Evolutionary conservation across 2,888 invertebrate genomes (phyloP), one percentile per base, ranked within the genome.

Genomic region (Hofmannophila pseudospretella): DNA sequence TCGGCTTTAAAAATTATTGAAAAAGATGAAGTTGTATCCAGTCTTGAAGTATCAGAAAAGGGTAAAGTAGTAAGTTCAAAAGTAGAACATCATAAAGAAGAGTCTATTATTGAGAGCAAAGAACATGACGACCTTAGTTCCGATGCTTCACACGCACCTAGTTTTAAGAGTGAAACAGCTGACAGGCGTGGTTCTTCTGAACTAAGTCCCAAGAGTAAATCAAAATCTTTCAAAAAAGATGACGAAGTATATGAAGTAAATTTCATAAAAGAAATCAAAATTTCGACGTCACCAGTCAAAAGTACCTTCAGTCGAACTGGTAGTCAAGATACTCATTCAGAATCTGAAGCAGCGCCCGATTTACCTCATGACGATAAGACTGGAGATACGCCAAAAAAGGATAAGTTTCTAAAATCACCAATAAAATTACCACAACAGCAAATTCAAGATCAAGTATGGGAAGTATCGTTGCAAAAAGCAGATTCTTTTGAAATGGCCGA

Each of bases 251-350:
- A 88, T 44, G 88, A 88, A 67, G 86, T 88, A 0, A 78, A 82
- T 49, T 88, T 88, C 38, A 87, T 88, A 16, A 88, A 87, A 51
- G 88, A 88, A 75, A 87, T 88, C n/a, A 88, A 81, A 56, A 59
- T 88, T 1, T 87, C 87, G 0, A 85, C 87, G 1, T 88, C 88
- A 16, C 88, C 86, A 5, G 70, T 87, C 2, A 86, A 85, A 40
- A 84, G 82, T 49, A 69, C 82, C 3, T 88, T 87, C 49, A 89
- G 88, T 55, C 71, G 86, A 34, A 88, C 87, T 34, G 88, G 88
- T 34, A 88, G 88, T 59, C 88, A 88, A 63, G 89, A 89, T 45
- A 88, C 88, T 11, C 88, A 88, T 45, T 89, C 88, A 1, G 89
- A 89, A 54, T 88, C 88, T 4, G 89, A 89, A 68, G 61, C 73